Percentiles rank a stretch among this genome's conserved stretches.
Evolutionary conservation across 2,113 vertebrate species (phyloP).

Genomic region (Myotis yumanensis): DNA sequence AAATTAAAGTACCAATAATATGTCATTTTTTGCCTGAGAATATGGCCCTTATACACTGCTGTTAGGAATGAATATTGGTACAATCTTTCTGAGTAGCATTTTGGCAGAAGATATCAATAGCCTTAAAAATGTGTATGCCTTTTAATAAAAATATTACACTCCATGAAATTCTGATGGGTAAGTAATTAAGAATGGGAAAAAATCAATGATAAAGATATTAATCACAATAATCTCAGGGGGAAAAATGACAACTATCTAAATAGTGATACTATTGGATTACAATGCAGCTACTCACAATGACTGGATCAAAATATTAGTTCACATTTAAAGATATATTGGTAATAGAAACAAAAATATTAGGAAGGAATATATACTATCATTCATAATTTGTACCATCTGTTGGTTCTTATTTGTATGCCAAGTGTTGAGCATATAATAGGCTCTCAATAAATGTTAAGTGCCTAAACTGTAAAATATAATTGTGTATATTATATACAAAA

Average conservation of each 20-base stretch:
- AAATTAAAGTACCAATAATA: conserved; percentile 9
- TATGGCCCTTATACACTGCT: not conserved
- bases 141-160: not conserved
- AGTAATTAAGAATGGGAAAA: conserved; percentile 8
- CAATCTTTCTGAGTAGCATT: not conserved
- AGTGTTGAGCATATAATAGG: not conserved
- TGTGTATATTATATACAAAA: not conserved
- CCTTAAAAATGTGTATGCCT: not conserved
- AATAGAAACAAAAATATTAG: not conserved
- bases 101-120: not conserved
- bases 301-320: not conserved
- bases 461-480: not conserved
- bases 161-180: not conserved
- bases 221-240: not conserved
- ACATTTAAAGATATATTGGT: not conserved
- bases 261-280: not conserved
- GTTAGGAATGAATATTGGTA: not conserved
- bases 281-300: not conserved
- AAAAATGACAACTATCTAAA: not conserved
- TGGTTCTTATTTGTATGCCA: not conserved
- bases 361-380: not conserved
- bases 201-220: not conserved
- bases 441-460: not conserved
- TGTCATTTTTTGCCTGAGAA: not conserved
- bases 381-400: not conserved